phyloP scores from a whole-genome alignment of 2,888 invertebrate species.

The Idaea aversata region DNA sequence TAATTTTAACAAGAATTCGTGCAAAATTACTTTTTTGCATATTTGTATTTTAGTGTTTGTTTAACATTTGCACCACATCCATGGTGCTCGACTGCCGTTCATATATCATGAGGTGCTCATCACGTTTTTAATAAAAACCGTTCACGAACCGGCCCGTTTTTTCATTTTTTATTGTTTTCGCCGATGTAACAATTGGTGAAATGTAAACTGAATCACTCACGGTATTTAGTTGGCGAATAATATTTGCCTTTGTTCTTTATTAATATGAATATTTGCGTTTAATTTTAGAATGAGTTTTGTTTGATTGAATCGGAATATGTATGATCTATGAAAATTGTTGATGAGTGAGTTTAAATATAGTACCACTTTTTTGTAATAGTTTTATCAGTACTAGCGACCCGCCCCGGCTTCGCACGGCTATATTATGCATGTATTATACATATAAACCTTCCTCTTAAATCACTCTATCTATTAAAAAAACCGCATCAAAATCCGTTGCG shows the following conservation, averaged over 20 bases:
- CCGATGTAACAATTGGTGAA: not conserved
- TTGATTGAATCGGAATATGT: not conserved
- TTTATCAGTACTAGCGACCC: too few species aligned
- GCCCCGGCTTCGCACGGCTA: too few species aligned
- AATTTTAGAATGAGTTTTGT: not conserved
- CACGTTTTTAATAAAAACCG: conserved; percentile 72
- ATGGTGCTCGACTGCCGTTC: conserved; percentile 35
- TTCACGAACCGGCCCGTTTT: conserved; percentile 35
- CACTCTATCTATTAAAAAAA: too few species aligned
- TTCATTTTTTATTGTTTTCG: conserved; percentile 23
- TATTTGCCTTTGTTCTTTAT: not conserved
- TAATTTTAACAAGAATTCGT: not conserved
- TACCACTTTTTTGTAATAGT: too few species aligned
- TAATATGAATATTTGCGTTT: not conserved
- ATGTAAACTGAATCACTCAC: conserved; percentile 8
- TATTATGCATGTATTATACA: too few species aligned
- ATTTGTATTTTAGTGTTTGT: not conserved
- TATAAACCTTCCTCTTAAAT: too few species aligned
- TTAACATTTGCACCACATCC: conserved; percentile 36
- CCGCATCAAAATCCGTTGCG: too few species aligned
- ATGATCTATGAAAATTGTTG: too few species aligned
- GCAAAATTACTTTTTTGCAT: not conserved
- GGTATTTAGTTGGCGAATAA: not conserved
- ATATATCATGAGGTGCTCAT: conserved; percentile 70
- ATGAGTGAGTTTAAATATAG: not conserved